Evolutionary conservation across 2,113 vertebrate species (phyloP).

Genomic region (Oenanthe melanoleuca): DNA sequence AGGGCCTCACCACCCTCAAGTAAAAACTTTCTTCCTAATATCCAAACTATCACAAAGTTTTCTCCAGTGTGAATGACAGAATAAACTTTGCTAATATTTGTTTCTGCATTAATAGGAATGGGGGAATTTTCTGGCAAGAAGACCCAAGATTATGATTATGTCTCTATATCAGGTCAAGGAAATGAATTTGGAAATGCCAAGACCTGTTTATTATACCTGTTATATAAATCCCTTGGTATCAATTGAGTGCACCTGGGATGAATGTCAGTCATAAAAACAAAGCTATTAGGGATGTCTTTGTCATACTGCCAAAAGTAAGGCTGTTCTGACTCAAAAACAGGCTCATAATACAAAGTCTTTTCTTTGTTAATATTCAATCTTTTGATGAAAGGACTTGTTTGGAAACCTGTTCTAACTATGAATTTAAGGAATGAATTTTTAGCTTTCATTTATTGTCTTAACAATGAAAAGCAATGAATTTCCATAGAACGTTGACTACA

Average conservation of each 20-base stretch:
- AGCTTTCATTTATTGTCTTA: not conserved
- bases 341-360: not conserved
- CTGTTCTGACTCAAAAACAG: not conserved
- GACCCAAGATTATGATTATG: not conserved
- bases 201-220: not conserved
- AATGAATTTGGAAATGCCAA: not conserved
- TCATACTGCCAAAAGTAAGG: not conserved
- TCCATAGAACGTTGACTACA: not conserved
- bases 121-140: not conserved
- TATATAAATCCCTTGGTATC: not conserved
- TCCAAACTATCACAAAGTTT: not conserved
- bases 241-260: not conserved
- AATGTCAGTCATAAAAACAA: constrained; percentile 1
- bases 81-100: not conserved
- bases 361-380: not conserved
- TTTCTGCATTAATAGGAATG: not conserved
- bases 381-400: not conserved
- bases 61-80: not conserved
- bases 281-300: not conserved
- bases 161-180: not conserved
- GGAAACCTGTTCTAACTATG: not conserved
- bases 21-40: not conserved
- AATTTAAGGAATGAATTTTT: not conserved
- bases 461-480: not conserved
- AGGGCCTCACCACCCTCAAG: not conserved